phyloP scores from a whole-genome alignment of 2,113 vertebrate genomes.

The Pelmatolapia mariae region DNA sequence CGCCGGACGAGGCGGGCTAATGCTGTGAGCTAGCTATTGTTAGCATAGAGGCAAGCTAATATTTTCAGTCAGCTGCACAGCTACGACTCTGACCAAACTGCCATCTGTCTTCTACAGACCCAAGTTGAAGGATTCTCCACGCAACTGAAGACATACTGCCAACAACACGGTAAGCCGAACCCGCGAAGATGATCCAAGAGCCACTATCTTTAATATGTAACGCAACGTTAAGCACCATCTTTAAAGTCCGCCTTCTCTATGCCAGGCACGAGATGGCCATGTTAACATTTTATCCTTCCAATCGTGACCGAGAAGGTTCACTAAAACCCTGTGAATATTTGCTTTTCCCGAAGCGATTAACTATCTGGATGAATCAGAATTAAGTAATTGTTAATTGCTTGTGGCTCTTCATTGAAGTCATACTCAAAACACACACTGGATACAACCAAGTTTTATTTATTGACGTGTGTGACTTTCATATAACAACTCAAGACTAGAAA shows the following conservation, averaged over 20 bases:
- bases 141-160: neutral
- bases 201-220: neutral
- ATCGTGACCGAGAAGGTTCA: neutral
- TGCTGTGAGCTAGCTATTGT: slow-evolving; percentile 63
- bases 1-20: slow-evolving; percentile 32
- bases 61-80: slow-evolving; percentile 37
- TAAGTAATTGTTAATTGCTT: neutral
- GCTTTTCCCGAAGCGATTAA: neutral
- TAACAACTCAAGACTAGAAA: neutral
- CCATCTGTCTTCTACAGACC: slow-evolving; percentile 30
- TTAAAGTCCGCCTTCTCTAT: slow-evolving; percentile 42
- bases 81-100: slow-evolving; percentile 16
- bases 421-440: neutral
- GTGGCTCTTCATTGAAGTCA: neutral
- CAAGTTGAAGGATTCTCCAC: slow-evolving; percentile 23
- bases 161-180: slow-evolving; percentile 38
- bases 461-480: neutral
- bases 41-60: slow-evolving; percentile 53
- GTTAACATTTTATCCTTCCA: neutral
- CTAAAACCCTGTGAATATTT: neutral
- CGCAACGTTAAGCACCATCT: slow-evolving; percentile 32
- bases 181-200: neutral
- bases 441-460: neutral
- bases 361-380: neutral
- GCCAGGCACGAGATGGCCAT: slow-evolving; percentile 24